Base-by-base conservation (phyloP, 2,797 vertebrate species). In the Sardinella longiceps region DNA sequence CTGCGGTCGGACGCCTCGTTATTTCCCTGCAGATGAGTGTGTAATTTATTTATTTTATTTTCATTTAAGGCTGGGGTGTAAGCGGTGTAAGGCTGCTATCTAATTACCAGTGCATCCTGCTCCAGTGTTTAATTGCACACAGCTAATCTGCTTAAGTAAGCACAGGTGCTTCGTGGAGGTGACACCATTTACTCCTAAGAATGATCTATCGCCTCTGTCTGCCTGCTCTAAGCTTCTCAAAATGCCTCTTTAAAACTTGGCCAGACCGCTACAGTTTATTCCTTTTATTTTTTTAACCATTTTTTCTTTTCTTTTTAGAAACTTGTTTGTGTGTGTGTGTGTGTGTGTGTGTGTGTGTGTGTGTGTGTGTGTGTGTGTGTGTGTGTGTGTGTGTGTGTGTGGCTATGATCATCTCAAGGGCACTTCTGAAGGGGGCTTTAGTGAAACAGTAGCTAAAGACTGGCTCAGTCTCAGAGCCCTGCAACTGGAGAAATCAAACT, bases 81-180 rank as follows among this genome's bases (percentile, higher is more conserved):
- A n/a, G n/a, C n/a, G 33, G 63, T 28, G 33, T 30, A 70, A 70
- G n/a, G n/a, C n/a, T 28, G 15, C 30, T 46, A 60, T 51, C 86
- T 84, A 15, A 25, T 46, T 60, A 46, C 37, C 43, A 37, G 23
- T 5, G 37, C 85, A 85, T 84, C 82, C 3, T 80, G 82, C 63
- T 84, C 51, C 81, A 43, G 1, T 20, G 39, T 48, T 85, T 25
- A 81, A 58, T 14, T 70, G 63, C 30, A 28, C 2, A 3, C 2
- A 30, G 12, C 63, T 70, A 70, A 70, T 70, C 82, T 70, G 45
- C 45, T 48, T 74, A 70, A 83, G 43, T 70, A 46, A n/a, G 63
- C 70, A 23, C 14, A 70, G 63, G 63, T 70, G 63, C 63, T 33
- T 14, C 12, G 28, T 3, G 82, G 82, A 82, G 37, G 46, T 81